phyloP scores from a whole-genome alignment of 1,140 invertebrate genomes.

The Centruroides vittatus region DNA sequence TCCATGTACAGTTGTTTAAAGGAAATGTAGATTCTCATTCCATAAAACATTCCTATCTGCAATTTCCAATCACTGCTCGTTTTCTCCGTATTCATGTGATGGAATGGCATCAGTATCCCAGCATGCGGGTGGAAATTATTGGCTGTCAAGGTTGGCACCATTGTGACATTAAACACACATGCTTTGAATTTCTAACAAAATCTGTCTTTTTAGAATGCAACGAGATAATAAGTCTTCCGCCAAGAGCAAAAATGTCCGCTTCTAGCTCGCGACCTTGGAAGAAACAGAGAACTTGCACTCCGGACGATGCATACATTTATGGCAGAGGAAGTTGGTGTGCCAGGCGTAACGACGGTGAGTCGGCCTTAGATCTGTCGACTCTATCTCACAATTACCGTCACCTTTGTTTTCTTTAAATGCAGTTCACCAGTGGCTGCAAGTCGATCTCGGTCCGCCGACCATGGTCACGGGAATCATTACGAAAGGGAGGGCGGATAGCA shows the following conservation, averaged over 20 bases:
- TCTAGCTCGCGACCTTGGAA: slow-evolving; percentile 32
- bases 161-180: too few species aligned
- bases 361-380: too few species aligned
- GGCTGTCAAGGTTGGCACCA: slow-evolving; percentile 37
- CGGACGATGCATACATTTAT: slow-evolving; percentile 38
- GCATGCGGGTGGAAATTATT: slow-evolving; percentile 39
- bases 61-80: slow-evolving; percentile 35
- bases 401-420: neutral
- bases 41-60: slow-evolving; percentile 35
- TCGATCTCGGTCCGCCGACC: slow-evolving; percentile 42
- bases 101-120: slow-evolving; percentile 38
- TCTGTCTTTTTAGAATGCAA: slow-evolving; percentile 35
- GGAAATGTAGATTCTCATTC: slow-evolving; percentile 38
- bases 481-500: slow-evolving; percentile 38
- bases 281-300: slow-evolving; percentile 36
- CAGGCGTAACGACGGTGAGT: slow-evolving; percentile 34
- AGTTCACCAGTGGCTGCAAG: slow-evolving; percentile 43
- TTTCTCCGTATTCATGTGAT: slow-evolving; percentile 40
- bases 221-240: slow-evolving; percentile 36
- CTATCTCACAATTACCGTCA: too few species aligned
- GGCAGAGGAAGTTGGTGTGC: slow-evolving; percentile 42
- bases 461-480: slow-evolving; percentile 39
- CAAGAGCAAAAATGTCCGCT: slow-evolving; percentile 36
- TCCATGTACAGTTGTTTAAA: slow-evolving; percentile 30
- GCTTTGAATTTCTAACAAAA: neutral